Evolutionary conservation across 2,797 vertebrate genomes (phyloP), one percentile per base, ranked within the genome.

Genomic region (Trachurus trachurus): DNA sequence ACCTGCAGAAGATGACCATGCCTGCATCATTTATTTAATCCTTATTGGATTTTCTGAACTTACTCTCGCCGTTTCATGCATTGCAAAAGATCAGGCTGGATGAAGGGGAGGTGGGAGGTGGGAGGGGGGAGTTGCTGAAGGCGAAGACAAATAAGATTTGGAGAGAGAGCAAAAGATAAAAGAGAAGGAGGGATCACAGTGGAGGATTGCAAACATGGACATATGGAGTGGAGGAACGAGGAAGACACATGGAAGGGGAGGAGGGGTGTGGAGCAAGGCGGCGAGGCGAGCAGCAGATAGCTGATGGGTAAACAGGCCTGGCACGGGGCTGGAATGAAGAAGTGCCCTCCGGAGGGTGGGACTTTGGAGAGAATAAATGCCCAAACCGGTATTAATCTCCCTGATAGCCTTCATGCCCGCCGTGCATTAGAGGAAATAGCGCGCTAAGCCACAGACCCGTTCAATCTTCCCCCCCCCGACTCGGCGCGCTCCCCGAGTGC

Each of bases 311-410:
- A 93, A 84, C 78, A 57, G 82, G 61, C 63, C 62, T 74, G 80
- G 86, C 84, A 81, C 53, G 9, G 58, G 59, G 26, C 78, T 47
- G 61, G 76, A 80, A 90, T 89, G 84, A 94, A 81, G 82, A 91
- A 90, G 76, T 89, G 75, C 76, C 88, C 80, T 88, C 85, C 70
- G 65, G 91, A 77, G 82, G 81, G 74, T 53, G 53, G 71, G 88
- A 90, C 90, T 89, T 89, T 88, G 86, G 88, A 86, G 86, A 94
- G 89, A 93, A 94, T 92, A 93, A 94, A 94, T 93, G 91, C 88
- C 91, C 89, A 83, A 88, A 89, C 82, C 78, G 29, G 87, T 88
- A 94, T 94, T 94, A 92, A 95, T 94, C 93, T 94, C 90, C 78
- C 50, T 65, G 85, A 92, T 89, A 92, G 92, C 90, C 92, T 93